Base-by-base conservation (phyloP, 1,140 invertebrate species). In the Thaumatotibia leucotreta region DNA sequence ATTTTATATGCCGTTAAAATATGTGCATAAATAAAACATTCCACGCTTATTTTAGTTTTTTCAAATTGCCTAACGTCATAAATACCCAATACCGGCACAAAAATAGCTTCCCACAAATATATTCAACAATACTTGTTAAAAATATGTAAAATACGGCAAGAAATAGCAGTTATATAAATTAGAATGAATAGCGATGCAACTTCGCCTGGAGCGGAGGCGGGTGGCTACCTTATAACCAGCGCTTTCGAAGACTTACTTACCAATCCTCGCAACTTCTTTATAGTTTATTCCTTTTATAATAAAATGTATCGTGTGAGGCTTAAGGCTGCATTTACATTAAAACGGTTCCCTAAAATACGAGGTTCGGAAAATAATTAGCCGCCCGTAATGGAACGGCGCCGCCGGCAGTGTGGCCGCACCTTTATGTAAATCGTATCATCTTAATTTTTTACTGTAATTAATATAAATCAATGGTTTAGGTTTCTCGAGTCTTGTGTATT, bases 381-480 rank as follows among this genome's bases (percentile, higher is more conserved):
- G 17, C n/a, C 39, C 5, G 17, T 20, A 45, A 45, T 45, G 14
- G 17, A 14, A 45, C 1, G 62, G 23, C 32, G 70, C 78, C 75
- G 61, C 64, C 50, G 76, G 78, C 74, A 65, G 29, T 74, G 61
- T 31, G 67, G 50, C 67, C 72, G 65, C 71, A 65, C 69, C 74
- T 65, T 75, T 73, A 77, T 63, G 9, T 39, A 68, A 45, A 24
- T 49, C 11, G 50, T 10, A 58, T 58, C 23, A 14, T 27, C 23
- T 29, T 58, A 58, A 58, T 58, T 58, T 27, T 58, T 58, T 58
- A 58, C 52, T 58, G 52, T 58, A 27, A 58, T 58, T 58, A 58
- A 58, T 58, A 58, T 58, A 31, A 58, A 58, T 58, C 52, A 58
- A 29, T 27, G 52, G 29, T 27, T 27, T 58, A 58, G 29, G 10